Base-by-base conservation (phyloP, 2,797 vertebrate genomes). In the Phataginus tricuspis region DNA sequence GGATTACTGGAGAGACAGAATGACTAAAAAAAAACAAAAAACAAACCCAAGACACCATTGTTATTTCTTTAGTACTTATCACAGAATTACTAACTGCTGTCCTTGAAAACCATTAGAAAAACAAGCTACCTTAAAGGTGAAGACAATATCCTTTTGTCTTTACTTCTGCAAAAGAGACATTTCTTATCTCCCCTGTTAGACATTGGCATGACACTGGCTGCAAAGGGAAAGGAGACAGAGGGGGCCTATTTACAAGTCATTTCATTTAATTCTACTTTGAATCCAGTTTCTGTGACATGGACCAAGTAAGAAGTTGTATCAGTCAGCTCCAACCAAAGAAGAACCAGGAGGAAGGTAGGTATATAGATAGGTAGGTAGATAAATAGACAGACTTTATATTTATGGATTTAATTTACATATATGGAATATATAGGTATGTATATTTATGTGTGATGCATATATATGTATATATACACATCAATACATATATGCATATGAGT, bases 51-150 rank as follows among this genome's bases (percentile, higher is more conserved):
- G 27, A 39, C n/a, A 31, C n/a, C 75, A 18, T 69, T 85, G 82
- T 63, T 91, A 94, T 93, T 94, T 91, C 55, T 63, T 86, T 37
- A 71, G 64, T 68, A 86, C 42, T 91, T 88, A 53, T 12, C 82
- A 86, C 21, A 93, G 83, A 96, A 84, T 80, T 86, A n/a, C 37
- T 29, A 91, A 51, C 21, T 94, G 13, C 78, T 82, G 39, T 53
- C 74, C 23, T 55, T 10, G 18, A 49, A 78, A 34, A 45, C 7
- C 57, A 45, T 51, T 74, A 64, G 85, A 80, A 89, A 94, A 80
- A 61, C 27, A 45, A 49, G 85, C 19, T 21, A 16, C 64, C 94
- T 93, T 82, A 55, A 95, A 82, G 53, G 57, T 42, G 31, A 88
- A 89, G 63, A 55, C 14, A 88, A 10, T 61, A 23, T 63, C n/a